These are phyloP conservation scores for Istiophorus platypterus DNA, from an alignment of 2,113 vertebrate species.

Conservation along the genomic window DNA sequence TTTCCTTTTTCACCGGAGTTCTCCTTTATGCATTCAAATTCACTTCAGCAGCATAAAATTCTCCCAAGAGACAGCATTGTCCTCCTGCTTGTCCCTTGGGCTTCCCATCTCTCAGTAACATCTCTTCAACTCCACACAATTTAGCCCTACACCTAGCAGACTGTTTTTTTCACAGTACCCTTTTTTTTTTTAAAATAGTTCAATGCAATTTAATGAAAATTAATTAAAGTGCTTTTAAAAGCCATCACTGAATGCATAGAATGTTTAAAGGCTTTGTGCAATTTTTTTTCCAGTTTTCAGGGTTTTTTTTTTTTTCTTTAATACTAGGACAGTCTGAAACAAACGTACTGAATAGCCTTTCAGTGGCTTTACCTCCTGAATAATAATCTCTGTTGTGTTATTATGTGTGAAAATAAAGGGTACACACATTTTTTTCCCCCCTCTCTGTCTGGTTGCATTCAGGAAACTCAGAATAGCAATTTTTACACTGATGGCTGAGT, in stretches of 20 bases:
- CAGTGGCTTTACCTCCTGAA: conserved; percentile 73
- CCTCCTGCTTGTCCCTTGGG: conserved; percentile 83
- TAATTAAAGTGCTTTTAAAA: conserved; percentile 82
- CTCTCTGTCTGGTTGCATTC: conserved; percentile 70
- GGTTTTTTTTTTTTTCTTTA: too few species aligned
- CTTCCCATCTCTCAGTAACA: conserved; percentile 79
- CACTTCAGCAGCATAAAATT: conserved; percentile 86
- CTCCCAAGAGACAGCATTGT: conserved; percentile 85
- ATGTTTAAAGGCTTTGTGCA: conserved; percentile 76
- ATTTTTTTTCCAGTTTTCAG: conserved; percentile 66
- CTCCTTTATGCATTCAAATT: conserved; percentile 86
- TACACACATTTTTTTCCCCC: conserved; percentile 59
- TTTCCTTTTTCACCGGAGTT: conserved; percentile 70
- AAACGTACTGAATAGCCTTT: conserved; percentile 80
- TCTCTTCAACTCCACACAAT: conserved; percentile 80
- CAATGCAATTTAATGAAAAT: conserved; percentile 80
- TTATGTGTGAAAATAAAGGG: conserved; percentile 80
- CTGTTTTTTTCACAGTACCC: conserved; percentile 46
- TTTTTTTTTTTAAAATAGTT: conserved; percentile 77
- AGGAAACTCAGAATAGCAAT: conserved; percentile 66
- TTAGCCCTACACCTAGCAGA: conserved; percentile 73
- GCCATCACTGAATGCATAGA: conserved; percentile 70
- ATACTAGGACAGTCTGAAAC: conserved; percentile 70
- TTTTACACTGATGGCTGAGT: conserved; percentile 80
- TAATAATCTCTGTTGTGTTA: conserved; percentile 81